Conservation (phyloP, 2,797 vertebrate species). For the Leucoraja ocellata region DNA sequence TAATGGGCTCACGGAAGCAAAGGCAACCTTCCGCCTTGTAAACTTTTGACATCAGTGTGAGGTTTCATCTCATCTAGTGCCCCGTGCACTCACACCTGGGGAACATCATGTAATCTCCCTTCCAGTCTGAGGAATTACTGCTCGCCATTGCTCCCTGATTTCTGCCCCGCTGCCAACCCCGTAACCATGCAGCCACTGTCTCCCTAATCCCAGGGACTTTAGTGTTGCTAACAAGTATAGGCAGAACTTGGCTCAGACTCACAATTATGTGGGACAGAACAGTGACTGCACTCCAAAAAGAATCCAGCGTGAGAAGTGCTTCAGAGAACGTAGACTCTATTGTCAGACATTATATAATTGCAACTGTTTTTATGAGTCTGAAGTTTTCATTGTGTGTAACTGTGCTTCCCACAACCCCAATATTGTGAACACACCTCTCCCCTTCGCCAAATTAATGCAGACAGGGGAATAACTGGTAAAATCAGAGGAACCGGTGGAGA, state of each 20-base stretch:
- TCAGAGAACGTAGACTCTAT: background rate
- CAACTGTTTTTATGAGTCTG: background rate
- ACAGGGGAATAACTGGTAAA: background rate
- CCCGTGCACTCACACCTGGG: background rate
- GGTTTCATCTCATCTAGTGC: background rate
- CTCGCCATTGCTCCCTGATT: background rate
- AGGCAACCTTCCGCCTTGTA: no score
- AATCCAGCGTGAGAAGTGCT: background rate
- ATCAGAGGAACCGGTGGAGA: background rate
- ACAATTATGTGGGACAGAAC: background rate
- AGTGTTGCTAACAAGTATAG: background rate
- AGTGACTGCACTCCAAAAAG: background rate
- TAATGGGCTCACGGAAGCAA: no score
- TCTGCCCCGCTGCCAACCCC: background rate
- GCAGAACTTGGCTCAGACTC: constrained; percentile 5
- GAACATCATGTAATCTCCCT: background rate
- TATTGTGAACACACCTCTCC: background rate
- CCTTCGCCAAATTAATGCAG: background rate
- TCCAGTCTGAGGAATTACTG: background rate
- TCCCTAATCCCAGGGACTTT: background rate
- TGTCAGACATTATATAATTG: constrained; percentile 1
- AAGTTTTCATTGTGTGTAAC: background rate
- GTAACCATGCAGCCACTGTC: background rate
- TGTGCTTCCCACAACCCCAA: background rate
- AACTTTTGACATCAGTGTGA: background rate